These are phyloP conservation scores for Anguilla japonica DNA, from an alignment of 2,113 vertebrate species.

Conservation along the genomic window DNA sequence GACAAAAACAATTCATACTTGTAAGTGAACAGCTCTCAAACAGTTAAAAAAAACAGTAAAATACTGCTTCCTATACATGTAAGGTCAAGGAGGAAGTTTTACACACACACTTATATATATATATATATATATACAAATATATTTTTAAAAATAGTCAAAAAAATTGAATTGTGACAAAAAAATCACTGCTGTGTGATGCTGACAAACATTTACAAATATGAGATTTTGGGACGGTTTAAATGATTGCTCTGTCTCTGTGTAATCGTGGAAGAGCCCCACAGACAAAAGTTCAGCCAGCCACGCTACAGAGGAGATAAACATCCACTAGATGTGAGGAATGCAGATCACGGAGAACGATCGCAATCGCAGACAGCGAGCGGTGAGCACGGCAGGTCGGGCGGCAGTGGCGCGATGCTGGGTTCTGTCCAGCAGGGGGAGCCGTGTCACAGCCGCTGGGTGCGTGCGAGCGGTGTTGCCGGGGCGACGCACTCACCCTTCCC, in stretches of 20 bases:
- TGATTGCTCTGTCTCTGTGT: not conserved
- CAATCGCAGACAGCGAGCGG: constrained; percentile 8
- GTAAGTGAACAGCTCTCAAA: not conserved
- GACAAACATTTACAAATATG: too few relatives aligned
- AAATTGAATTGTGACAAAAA: too few relatives aligned
- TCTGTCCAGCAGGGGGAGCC: constrained; percentile 12
- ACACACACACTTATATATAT: too few relatives aligned
- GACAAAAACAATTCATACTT: not conserved
- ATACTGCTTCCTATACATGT: not conserved
- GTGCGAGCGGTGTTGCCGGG: too few relatives aligned
- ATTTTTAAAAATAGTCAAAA: too few relatives aligned
- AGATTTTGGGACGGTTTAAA: not conserved
- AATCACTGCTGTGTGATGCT: too few relatives aligned
- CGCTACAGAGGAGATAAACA: not conserved
- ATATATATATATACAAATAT: too few relatives aligned
- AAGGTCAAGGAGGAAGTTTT: too few relatives aligned
- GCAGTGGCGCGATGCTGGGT: not conserved
- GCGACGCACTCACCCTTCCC: constrained; percentile 63
- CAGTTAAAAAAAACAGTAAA: not conserved
- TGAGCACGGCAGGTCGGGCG: not conserved
- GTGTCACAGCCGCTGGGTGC: not conserved
- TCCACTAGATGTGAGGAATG: not conserved
- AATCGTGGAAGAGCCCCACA: not conserved
- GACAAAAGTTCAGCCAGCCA: not conserved
- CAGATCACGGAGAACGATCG: not conserved